phyloP scores from a whole-genome alignment of 2,888 invertebrate species.

The Dascillus cervinus region DNA sequence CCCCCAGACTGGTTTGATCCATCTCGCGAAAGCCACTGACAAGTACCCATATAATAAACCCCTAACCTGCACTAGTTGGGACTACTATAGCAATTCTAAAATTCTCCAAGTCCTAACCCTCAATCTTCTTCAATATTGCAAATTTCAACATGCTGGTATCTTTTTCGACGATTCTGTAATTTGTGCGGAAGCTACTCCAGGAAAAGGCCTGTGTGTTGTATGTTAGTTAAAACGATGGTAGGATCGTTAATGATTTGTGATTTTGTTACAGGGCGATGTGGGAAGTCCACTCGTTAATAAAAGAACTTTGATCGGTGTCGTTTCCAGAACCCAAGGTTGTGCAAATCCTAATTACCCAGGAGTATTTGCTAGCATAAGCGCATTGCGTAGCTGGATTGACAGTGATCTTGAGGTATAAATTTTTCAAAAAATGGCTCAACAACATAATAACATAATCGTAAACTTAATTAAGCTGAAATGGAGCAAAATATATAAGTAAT shows the following conservation, averaged over 20 bases:
- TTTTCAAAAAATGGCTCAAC: too few species aligned
- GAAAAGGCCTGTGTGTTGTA: conserved; percentile 25
- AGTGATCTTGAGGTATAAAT: too few species aligned
- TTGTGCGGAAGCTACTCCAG: conserved; percentile 21
- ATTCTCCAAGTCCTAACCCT: conserved; percentile 30
- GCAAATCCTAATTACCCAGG: neutral
- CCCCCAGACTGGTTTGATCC: too few species aligned
- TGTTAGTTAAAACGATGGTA: too few species aligned
- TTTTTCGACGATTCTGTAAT: conserved; percentile 21
- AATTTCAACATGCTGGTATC: conserved; percentile 9
- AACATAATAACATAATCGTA: too few species aligned
- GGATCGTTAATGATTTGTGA: too few species aligned
- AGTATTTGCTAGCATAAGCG: neutral
- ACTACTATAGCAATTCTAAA: conserved; percentile 10
- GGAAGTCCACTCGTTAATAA: neutral
- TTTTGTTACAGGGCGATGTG: neutral
- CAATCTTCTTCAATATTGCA: conserved; percentile 27
- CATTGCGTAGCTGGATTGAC: too few species aligned
- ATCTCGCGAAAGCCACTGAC: too few species aligned
- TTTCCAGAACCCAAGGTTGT: neutral
- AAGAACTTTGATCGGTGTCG: neutral
- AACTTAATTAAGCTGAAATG: too few species aligned
- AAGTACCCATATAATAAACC: too few species aligned
- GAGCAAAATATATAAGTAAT: too few species aligned
- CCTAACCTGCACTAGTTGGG: conserved; percentile 16